Evolutionary conservation across 23 tunicate species (phyloP).

Genomic region (Oikopleura dioica): DNA sequence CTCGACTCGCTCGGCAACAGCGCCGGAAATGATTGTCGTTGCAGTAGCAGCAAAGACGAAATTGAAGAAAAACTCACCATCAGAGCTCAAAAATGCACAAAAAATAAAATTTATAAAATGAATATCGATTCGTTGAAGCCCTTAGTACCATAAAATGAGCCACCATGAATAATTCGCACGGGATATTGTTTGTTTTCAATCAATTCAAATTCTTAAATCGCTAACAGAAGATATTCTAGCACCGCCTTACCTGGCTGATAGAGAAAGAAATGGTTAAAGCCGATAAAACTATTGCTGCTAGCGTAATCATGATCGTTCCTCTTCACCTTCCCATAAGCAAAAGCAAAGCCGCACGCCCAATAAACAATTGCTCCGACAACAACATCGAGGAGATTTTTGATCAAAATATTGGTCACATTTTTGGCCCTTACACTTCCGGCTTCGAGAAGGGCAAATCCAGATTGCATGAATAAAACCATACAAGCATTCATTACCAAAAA

Average conservation of each 20-base stretch:
- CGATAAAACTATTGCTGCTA: slow-evolving; percentile 24
- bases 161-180: no score
- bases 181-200: no score
- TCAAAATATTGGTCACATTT: slow-evolving; percentile 52
- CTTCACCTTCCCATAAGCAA: slow-evolving; percentile 34
- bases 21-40: slow-evolving; percentile 37
- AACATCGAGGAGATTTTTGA: slow-evolving; percentile 47
- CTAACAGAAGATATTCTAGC: no score
- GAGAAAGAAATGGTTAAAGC: slow-evolving; percentile 24
- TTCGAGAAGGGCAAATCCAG: slow-evolving; percentile 64
- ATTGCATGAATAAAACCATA: no score
- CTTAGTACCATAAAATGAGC: no score
- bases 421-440: slow-evolving; percentile 64
- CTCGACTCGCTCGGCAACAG: slow-evolving; percentile 32
- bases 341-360: slow-evolving; percentile 33
- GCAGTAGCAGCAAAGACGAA: slow-evolving; percentile 41
- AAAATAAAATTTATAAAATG: no score
- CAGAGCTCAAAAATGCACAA: no score
- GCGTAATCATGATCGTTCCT: not conserved
- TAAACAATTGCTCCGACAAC: slow-evolving; percentile 38
- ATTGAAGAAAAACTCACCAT: slow-evolving; percentile 30
- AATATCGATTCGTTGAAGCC: no score
- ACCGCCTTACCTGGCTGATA: no score
- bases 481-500: no score
- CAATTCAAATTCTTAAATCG: no score